These are phyloP conservation scores for Accipiter cooperii DNA, from an alignment of 2,113 vertebrate species.

Conservation along the genomic window DNA sequence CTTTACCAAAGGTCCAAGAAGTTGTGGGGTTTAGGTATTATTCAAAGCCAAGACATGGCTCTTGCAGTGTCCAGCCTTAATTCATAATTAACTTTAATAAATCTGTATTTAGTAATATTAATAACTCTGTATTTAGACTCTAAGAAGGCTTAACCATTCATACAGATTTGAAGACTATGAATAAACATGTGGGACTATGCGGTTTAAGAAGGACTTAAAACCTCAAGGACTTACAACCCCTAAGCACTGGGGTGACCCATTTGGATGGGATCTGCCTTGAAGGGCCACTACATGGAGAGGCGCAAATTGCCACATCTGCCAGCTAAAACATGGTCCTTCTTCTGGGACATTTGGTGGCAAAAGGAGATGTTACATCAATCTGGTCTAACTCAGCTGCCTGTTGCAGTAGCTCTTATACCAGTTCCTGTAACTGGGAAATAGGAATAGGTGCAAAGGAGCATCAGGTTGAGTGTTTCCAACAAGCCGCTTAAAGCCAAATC, in stretches of 20 bases:
- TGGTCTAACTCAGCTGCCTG: neutral
- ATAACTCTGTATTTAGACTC: neutral
- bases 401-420: neutral
- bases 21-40: neutral
- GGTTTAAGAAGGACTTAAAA: neutral
- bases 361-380: neutral
- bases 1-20: neutral
- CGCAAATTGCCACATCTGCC: neutral
- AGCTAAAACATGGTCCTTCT: neutral
- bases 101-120: neutral
- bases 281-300: neutral
- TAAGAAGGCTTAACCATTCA: neutral
- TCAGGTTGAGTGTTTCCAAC: neutral
- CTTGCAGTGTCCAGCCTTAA: neutral
- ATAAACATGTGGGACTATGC: neutral
- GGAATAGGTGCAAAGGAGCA: neutral
- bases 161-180: neutral
- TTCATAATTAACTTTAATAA: neutral
- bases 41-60: neutral
- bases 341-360: neutral
- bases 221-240: neutral
- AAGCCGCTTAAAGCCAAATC: neutral
- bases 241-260: neutral
- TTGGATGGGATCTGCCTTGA: neutral
- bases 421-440: neutral